Base-by-base conservation (phyloP, 1,140 invertebrate species). In the Heliconius melpomene region DNA sequence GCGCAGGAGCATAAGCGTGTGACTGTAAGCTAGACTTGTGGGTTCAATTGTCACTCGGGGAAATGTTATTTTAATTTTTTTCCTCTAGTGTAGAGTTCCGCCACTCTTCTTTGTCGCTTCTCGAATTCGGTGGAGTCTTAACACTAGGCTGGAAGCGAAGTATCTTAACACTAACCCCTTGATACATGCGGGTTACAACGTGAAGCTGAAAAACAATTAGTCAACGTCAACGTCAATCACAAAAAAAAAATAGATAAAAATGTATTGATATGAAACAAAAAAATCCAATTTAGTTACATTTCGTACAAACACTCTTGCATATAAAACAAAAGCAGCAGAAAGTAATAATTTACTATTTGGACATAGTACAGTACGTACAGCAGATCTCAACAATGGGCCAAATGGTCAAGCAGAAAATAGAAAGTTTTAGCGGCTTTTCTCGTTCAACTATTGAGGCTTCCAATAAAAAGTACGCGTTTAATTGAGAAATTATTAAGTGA, bases 401-500 rank as follows among this genome's bases (percentile, higher is more conserved):
- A 66, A 66, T 66, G 60, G 60, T 66, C 60, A 66, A 36, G 60
- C 60, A 66, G 60, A 66, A 66, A 66, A 66, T 66, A 66, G 60
- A 66, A 66, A 66, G 60, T 66, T 66, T 26, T 66, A 66, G 60
- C 60, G 23, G 60, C 60, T 23, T 66, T 29, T 66, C 60, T 66
- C 23, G 23, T 66, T 26, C 60, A 26, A 66, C 60, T 66, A 66
- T 66, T 66, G 60, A 66, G 60, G 23, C 23, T 66, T 66, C 60
- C 23, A 66, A 66, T 29, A 66, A 66, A 66, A 66, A 66, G 60
- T 26, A 11, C 60, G 23, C 60, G 9, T 66, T 66, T 66, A 66
- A 66, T 66, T 66, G 60, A 66, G 60, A 66, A 66, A 66, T 66
- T 66, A 66, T 66, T 66, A 66, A 66, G 60, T 66, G 60, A 66